A percentile compares a stretch with the other conserved stretches of the same genome.
Conservation (phyloP, 2,888 invertebrate species). For the Ornithoptera priamus region DNA sequence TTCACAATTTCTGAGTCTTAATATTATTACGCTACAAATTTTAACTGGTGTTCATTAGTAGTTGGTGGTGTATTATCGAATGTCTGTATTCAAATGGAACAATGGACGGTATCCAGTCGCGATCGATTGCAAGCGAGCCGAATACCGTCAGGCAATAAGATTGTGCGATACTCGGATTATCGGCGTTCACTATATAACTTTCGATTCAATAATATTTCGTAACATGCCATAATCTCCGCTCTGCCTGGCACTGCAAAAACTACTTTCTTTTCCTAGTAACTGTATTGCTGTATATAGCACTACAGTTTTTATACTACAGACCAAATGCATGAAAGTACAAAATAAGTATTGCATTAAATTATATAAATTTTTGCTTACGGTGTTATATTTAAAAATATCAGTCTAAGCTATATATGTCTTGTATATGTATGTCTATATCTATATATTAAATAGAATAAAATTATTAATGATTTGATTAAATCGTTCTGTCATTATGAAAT, state of each 20-base stretch:
- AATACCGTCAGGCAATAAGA: constrained; percentile 19
- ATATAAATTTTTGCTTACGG: too few relatives aligned
- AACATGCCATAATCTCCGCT: constrained; percentile 23
- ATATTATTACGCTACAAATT: background rate
- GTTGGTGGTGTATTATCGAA: background rate
- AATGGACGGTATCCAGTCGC: constrained; percentile 18
- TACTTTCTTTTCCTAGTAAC: constrained; percentile 21
- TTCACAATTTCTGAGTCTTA: background rate
- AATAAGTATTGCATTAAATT: background rate
- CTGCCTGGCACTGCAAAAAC: constrained; percentile 16
- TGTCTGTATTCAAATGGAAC: constrained; percentile 20
- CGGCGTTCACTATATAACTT: constrained; percentile 21
- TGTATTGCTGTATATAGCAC: background rate
- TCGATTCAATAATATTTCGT: constrained; percentile 26
- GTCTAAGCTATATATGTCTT: too few relatives aligned
- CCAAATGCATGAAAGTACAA: background rate
- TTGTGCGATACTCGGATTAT: constrained; percentile 25
- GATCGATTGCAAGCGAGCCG: constrained; percentile 10
- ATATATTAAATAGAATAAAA: too few relatives aligned
- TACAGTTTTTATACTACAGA: background rate
- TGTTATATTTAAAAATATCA: too few relatives aligned
- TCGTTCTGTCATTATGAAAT: too few relatives aligned
- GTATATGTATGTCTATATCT: too few relatives aligned
- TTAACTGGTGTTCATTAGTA: background rate
- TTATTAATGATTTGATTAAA: too few relatives aligned